Percentiles rank a stretch among this genome's conserved stretches.
phyloP scores from a whole-genome alignment of 2,113 vertebrate genomes.

The Zosterops japonicus region DNA sequence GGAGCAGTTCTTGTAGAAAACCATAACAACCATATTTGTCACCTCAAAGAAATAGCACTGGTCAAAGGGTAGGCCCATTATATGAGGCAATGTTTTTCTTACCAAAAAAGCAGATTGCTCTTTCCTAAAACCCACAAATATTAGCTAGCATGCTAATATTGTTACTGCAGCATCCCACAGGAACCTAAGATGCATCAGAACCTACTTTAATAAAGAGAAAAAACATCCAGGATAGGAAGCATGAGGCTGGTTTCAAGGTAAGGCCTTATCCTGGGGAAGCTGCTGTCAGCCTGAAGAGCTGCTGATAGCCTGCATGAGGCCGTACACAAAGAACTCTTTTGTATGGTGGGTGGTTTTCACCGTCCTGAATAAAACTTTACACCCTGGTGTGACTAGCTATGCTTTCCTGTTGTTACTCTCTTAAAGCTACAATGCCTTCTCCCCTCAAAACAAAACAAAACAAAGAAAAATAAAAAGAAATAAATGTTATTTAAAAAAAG shows the following conservation, averaged over 20 bases:
- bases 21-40: neutral
- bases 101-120: neutral
- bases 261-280: neutral
- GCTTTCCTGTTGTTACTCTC: neutral
- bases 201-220: neutral
- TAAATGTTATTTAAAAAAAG: neutral
- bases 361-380: neutral
- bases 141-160: neutral
- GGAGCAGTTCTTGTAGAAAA: neutral
- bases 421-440: neutral
- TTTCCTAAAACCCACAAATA: neutral
- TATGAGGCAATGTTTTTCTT: neutral
- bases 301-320: neutral
- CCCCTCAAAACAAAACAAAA: neutral
- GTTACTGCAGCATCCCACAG: neutral
- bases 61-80: neutral
- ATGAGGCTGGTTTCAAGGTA: neutral
- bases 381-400: neutral
- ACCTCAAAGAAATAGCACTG: neutral
- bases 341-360: neutral
- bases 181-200: neutral
- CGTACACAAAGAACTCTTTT: constrained; percentile 3
- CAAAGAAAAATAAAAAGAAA: too few relatives aligned
- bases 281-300: neutral
- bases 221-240: neutral